A percentile compares a stretch with the other conserved stretches of the same genome.
These are phyloP conservation scores for Sebastiscus tertius DNA, from an alignment of 2,797 vertebrate species.

Conservation along the genomic window DNA sequence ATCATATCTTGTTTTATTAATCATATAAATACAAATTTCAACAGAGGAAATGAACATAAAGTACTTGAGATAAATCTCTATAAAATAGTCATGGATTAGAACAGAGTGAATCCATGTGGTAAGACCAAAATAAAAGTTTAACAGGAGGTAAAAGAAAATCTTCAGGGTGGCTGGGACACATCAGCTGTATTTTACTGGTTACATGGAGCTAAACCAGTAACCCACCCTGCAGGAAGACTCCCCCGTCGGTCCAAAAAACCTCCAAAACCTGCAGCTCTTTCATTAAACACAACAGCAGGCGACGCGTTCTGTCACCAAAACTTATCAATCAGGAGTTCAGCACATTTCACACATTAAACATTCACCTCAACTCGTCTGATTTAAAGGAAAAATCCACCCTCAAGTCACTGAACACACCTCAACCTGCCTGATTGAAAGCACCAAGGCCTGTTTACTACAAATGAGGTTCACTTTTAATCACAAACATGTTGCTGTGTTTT, in stretches of 20 bases:
- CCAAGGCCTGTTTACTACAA: not conserved
- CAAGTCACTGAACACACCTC: not conserved
- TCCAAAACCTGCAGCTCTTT: too few relatives aligned
- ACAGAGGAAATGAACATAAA: slow-evolving; percentile 63
- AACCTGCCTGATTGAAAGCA: not conserved
- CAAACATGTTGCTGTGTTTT: not conserved
- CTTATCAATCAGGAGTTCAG: not conserved
- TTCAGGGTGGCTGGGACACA: not conserved
- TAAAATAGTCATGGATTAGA: slow-evolving; percentile 49
- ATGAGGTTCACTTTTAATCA: too few relatives aligned
- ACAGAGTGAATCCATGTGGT: slow-evolving; percentile 1
- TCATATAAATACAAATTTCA: slow-evolving; percentile 82
- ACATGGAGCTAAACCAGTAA: too few relatives aligned
- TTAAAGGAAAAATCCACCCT: not conserved
- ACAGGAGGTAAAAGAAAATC: not conserved
- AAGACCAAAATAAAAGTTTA: not conserved
- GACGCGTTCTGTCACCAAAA: not conserved
- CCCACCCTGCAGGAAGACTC: slow-evolving; percentile 9
- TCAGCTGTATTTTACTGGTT: not conserved
- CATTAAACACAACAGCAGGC: not conserved
- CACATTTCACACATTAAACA: not conserved
- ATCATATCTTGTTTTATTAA: slow-evolving; percentile 76
- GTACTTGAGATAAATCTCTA: slow-evolving; percentile 47
- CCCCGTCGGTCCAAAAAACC: not conserved
- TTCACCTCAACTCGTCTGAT: not conserved